Evolutionary conservation across 2,113 vertebrate genomes (phyloP), one percentile per base, ranked within the genome.

Genomic region (Alligator sinensis): DNA sequence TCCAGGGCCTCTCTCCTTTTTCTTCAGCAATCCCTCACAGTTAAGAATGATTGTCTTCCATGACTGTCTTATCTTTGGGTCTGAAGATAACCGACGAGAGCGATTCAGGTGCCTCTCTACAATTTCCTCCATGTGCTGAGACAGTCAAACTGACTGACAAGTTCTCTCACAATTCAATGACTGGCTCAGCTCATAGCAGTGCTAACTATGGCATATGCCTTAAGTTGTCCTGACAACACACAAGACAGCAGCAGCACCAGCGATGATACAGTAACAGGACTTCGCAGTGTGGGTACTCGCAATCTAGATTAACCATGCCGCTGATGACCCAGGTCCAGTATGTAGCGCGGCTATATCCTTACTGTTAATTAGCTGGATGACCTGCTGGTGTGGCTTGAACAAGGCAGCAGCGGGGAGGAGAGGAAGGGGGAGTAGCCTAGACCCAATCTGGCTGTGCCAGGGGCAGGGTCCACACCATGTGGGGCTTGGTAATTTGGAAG

Each of bases 61-160:
- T 47, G 47, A 47, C 47, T 47, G 7, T 47, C 47, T 47, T 47
- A 47, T 47, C 47, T 47, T 47, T 47, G 47, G 47, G 47, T 47
- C 47, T 47, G 47, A 47, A 47, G 47, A 47, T 9, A 47, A 7
- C 47, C 47, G 9, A 47, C 9, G 47, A 47, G 47, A 47, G 47
- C 47, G 8, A 47, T 47, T 9, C 47, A 47, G 0, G n/a, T 80
- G 82, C 2, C 16, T 82, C 58, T 21, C n/a, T 4, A 3, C 1
- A 38, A 66, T 4, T 21, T 17, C n/a, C 59, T 30, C 55, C 3
- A 2, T 3, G 28, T 21, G 57, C 18, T 0, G 0, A 62, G 34
- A 60, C 7, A 72, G 9, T 47, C 68, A 72, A 70, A 34, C 5
- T 18, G 68, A 72, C 30, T 84, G 7, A n/a, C 38, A 59, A 47